phyloP scores from a whole-genome alignment of 2,888 invertebrate genomes.

The Melinopterus prodromus region DNA sequence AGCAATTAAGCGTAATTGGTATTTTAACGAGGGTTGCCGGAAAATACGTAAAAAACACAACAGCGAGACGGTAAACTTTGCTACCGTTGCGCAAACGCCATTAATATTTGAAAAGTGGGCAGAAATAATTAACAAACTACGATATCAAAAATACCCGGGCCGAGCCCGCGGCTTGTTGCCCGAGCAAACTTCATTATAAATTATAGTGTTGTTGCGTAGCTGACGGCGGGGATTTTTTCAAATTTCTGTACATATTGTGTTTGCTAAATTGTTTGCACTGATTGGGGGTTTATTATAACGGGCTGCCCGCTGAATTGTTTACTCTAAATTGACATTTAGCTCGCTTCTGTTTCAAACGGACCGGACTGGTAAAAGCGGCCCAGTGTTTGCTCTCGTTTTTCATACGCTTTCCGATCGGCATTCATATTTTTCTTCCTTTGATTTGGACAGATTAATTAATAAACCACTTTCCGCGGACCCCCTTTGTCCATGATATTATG shows the following conservation, averaged over 20 bases:
- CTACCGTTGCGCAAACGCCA: slow-evolving; percentile 30
- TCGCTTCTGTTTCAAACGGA: slow-evolving; percentile 24
- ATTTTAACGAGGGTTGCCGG: slow-evolving; percentile 8
- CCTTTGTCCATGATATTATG: background rate
- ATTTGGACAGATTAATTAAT: background rate
- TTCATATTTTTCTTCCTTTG: background rate
- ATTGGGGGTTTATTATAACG: slow-evolving; percentile 38
- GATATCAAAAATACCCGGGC: slow-evolving; percentile 52
- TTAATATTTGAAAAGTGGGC: slow-evolving; percentile 36
- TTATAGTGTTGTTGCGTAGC: slow-evolving; percentile 58
- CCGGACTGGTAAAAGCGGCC: slow-evolving; percentile 23
- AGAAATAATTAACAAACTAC: slow-evolving; percentile 43
- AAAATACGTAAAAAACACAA: slow-evolving; percentile 16
- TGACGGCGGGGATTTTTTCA: slow-evolving; percentile 56
- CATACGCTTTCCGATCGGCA: slow-evolving; percentile 13
- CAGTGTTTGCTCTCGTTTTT: slow-evolving; percentile 28
- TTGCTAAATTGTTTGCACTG: slow-evolving; percentile 45
- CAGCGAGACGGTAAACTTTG: slow-evolving; percentile 13
- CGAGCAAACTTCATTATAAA: slow-evolving; percentile 59
- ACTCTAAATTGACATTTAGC: slow-evolving; percentile 33
- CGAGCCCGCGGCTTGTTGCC: slow-evolving; percentile 54
- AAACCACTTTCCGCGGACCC: background rate
- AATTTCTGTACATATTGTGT: slow-evolving; percentile 55
- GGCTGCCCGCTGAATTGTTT: slow-evolving; percentile 27
- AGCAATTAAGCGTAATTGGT: slow-evolving; percentile 17